Evolutionary conservation across 2,888 invertebrate genomes (phyloP).

Genomic region (Patella depressa): DNA sequence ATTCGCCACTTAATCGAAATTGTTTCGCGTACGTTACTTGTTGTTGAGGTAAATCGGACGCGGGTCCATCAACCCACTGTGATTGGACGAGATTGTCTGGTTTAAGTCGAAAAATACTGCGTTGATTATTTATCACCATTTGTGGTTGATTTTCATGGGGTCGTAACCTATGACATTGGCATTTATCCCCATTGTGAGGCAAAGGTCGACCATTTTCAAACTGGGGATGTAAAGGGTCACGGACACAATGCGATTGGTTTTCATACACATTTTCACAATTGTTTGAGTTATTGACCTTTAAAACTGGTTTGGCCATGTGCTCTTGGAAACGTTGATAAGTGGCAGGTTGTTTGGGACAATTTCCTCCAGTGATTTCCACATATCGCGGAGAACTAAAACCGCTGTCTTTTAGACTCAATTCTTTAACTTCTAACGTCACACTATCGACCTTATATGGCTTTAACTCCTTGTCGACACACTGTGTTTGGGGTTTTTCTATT

Average conservation of each 20-base stretch:
- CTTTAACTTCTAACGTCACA: slow-evolving; percentile 31
- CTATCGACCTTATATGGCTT: slow-evolving; percentile 25
- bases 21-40: slow-evolving; percentile 47
- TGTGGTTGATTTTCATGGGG: neutral
- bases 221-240: slow-evolving; percentile 13
- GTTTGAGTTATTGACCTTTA: neutral
- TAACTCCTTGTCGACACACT: slow-evolving; percentile 11
- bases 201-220: slow-evolving; percentile 24
- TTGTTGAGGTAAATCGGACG: slow-evolving; percentile 32
- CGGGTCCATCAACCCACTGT: neutral
- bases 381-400: slow-evolving; percentile 59
- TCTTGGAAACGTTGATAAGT: neutral
- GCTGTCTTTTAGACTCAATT: slow-evolving; percentile 56
- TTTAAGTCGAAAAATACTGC: neutral
- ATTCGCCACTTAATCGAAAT: slow-evolving; percentile 56
- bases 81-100: neutral
- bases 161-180: neutral
- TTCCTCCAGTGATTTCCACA: slow-evolving; percentile 26
- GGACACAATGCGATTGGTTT: neutral
- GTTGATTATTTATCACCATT: neutral
- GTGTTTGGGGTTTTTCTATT: neutral
- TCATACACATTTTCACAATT: neutral
- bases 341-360: slow-evolving; percentile 11
- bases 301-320: slow-evolving; percentile 1
- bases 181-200: slow-evolving; percentile 24